Conservation (phyloP, 2,113 vertebrate species). For the Rhinichthys klamathensis region DNA sequence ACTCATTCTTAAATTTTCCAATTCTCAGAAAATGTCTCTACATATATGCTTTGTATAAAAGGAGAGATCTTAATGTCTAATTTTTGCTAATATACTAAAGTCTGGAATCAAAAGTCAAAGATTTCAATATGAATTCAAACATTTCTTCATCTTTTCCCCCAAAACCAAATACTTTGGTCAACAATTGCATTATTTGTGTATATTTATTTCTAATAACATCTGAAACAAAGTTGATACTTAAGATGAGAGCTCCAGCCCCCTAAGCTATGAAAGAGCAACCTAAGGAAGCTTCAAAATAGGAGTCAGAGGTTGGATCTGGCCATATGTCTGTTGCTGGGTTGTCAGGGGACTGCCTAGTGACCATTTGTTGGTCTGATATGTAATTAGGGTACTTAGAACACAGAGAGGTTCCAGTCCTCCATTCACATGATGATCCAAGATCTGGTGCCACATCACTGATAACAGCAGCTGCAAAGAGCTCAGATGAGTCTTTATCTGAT, state of each 20-base stretch:
- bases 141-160: background rate
- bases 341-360: conserved; percentile 18
- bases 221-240: background rate
- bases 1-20: too few relatives aligned
- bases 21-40: background rate
- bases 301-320: conserved; percentile 19
- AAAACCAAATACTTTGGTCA: background rate
- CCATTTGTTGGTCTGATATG: conserved; percentile 44
- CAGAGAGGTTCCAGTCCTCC: conserved; percentile 5
- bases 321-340: conserved; percentile 24
- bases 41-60: background rate
- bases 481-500: conserved; percentile 52
- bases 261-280: background rate
- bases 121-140: background rate
- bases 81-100: background rate
- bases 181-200: background rate
- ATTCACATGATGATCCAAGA: background rate
- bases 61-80: background rate
- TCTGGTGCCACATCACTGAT: conserved; percentile 32
- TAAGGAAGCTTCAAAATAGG: background rate
- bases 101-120: background rate
- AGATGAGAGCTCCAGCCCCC: background rate
- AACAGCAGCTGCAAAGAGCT: conserved; percentile 44
- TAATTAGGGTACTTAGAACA: conserved; percentile 36
- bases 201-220: background rate